These are phyloP conservation scores for Platalea minor DNA, from an alignment of 2,797 vertebrate species.

Conservation along the genomic window DNA sequence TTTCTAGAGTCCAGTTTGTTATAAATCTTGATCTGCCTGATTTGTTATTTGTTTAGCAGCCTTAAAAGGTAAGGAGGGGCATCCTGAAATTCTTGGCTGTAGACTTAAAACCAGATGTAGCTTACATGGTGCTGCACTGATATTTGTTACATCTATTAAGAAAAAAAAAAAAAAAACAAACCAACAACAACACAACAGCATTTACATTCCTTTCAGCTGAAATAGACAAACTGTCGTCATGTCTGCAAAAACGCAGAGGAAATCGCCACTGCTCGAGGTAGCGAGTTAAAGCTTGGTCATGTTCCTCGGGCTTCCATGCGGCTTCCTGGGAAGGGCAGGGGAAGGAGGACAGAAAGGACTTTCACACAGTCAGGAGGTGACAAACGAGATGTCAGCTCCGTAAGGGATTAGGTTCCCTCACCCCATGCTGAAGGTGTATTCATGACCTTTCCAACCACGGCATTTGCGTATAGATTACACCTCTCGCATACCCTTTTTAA, in stretches of 20 bases:
- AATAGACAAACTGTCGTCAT: neutral
- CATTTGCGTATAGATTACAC: slow-evolving; percentile 43
- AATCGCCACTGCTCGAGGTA: slow-evolving; percentile 1
- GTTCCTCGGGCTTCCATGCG: neutral
- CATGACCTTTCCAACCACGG: slow-evolving; percentile 28
- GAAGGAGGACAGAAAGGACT: neutral
- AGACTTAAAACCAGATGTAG: neutral
- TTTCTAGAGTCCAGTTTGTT: neutral
- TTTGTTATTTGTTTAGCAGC: slow-evolving; percentile 26
- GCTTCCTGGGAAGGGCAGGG: neutral
- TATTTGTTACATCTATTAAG: neutral
- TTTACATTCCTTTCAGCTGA: slow-evolving; percentile 31
- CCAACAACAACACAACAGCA: neutral
- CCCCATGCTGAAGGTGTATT: slow-evolving; percentile 36
- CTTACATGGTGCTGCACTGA: neutral
- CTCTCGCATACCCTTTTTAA: slow-evolving; percentile 6
- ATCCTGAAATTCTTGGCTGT: neutral
- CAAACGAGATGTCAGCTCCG: slow-evolving; percentile 25
- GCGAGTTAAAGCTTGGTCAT: slow-evolving; percentile 3
- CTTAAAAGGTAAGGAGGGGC: neutral
- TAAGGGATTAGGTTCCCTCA: slow-evolving; percentile 34
- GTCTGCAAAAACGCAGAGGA: neutral
- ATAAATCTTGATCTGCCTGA: neutral
- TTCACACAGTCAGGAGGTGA: slow-evolving; percentile 1
- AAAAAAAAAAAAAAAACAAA: neutral